These are phyloP conservation scores for Isaurus tuberculatus DNA, from an alignment of 92 coral and sea anemone genomes.

Conservation along the genomic window DNA sequence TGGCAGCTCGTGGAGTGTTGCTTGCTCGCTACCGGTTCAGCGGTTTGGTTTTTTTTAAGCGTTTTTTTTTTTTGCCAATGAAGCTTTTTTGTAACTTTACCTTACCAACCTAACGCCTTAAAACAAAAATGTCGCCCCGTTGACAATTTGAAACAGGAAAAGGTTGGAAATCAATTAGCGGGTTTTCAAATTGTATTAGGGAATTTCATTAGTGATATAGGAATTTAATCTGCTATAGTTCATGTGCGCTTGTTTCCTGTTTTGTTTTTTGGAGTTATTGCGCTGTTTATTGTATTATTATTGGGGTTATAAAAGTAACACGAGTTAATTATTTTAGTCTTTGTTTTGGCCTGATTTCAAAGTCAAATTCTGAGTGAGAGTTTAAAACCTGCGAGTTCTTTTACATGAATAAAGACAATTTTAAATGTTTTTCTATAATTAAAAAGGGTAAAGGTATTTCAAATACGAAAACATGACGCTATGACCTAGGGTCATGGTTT, in stretches of 20 bases:
- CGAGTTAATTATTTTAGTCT: too few relatives aligned
- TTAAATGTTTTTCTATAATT: neutral
- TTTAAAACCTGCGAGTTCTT: neutral
- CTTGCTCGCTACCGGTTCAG: neutral
- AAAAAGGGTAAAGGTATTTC: neutral
- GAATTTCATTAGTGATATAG: conserved; percentile 1
- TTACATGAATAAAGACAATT: neutral
- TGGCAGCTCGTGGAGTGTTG: neutral
- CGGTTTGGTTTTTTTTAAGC: neutral
- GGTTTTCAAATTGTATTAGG: conserved; percentile 23
- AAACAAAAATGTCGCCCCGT: too few relatives aligned
- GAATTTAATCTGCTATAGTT: neutral
- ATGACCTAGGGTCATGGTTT: too few relatives aligned
- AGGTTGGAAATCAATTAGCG: conserved; percentile 20
- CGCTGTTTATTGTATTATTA: neutral
- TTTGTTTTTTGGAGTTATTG: neutral
- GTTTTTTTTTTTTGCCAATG: too few relatives aligned
- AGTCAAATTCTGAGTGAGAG: neutral
- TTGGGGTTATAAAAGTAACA: too few relatives aligned
- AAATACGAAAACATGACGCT: neutral
- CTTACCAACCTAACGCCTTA: too few relatives aligned
- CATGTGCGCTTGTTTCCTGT: conserved; percentile 15
- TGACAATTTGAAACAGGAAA: conserved; percentile 42
- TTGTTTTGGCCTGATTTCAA: neutral
- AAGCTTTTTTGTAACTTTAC: too few relatives aligned